Percentiles rank a stretch among this genome's conserved stretches.
phyloP scores from a whole-genome alignment of 2,797 vertebrate genomes.

The Aselliscus stoliczkanus region DNA sequence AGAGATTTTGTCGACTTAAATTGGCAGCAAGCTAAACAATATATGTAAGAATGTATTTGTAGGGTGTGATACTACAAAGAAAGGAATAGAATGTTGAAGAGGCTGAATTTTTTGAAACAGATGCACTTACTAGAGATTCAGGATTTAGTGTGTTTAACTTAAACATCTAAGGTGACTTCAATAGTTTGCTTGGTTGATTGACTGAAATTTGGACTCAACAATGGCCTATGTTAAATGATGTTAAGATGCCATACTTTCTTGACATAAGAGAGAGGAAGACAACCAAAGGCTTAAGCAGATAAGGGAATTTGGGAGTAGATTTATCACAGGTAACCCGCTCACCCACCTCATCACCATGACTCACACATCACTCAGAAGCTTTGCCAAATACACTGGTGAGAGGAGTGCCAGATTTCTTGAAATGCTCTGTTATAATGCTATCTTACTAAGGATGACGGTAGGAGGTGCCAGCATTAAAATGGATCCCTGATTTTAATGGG shows the following conservation, averaged over 20 bases:
- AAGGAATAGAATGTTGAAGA: background rate
- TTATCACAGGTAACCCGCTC: background rate
- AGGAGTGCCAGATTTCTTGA: background rate
- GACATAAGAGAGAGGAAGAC: background rate
- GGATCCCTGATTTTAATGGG: background rate
- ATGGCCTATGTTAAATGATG: background rate
- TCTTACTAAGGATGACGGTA: background rate
- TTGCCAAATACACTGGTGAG: background rate
- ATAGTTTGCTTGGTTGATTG: background rate
- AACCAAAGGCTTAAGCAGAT: background rate
- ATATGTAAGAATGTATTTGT: background rate
- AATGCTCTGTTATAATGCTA: background rate
- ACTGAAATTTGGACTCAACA: background rate
- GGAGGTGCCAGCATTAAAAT: background rate
- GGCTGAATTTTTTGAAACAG: background rate
- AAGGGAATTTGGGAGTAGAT: background rate
- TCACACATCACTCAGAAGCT: background rate
- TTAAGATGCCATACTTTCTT: background rate
- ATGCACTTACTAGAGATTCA: background rate
- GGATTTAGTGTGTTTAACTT: background rate
- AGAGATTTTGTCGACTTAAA: background rate
- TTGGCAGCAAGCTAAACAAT: background rate
- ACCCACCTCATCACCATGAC: background rate
- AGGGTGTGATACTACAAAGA: background rate
- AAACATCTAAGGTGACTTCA: background rate